Evolutionary conservation across 2,113 vertebrate genomes (phyloP), one percentile per base, ranked within the genome.

Genomic region (Brachypodius melanocephalos): DNA sequence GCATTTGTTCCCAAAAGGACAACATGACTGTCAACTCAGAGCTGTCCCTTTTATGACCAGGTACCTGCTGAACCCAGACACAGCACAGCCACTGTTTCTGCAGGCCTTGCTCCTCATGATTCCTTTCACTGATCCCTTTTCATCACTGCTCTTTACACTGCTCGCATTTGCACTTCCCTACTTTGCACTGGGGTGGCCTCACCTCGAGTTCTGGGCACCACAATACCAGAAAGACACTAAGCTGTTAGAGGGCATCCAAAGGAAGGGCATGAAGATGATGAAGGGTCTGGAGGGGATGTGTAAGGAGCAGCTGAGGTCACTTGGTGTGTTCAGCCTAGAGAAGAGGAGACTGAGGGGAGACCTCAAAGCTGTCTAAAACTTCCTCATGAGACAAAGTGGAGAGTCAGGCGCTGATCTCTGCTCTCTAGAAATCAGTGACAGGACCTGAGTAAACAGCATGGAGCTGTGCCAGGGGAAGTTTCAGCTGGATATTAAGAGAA

Each of bases 11-110:
- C 22, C 2, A 11, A 20, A 52, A 65, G 19, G 21, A 65, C 43
- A 49, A 34, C 7, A 2, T 2, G 2, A 15, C 21, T 22, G 46
- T 10, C 14, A 12, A 0, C 1, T 12, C 51, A 45, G 17, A 36
- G 3, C 14, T 1, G 1, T 20, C 36, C 10, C 34, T 29, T 17
- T 62, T 54, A 0, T 5, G 3, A 7, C 2, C 74, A 91, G 88
- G 61, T 19, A 87, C 42, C 32, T 32, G 10, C 14, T 58, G n/a
- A 66, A 29, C 3, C 40, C 69, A 49, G 63, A 11, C 14, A 10
- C 2, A 10, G 12, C 21, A 45, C 6, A 72, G 45, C 12, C 36
- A 5, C 14, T 12, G 18, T 16, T 49, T 9, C 61, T 45, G 46
- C 48, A 34, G 14, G 10, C n/a, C n/a, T 4, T 36, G 21, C 43